A percentile compares a stretch with the other conserved stretches of the same genome.
Conservation (phyloP, 2,888 invertebrate species). For the Drosophila maculinotata region DNA sequence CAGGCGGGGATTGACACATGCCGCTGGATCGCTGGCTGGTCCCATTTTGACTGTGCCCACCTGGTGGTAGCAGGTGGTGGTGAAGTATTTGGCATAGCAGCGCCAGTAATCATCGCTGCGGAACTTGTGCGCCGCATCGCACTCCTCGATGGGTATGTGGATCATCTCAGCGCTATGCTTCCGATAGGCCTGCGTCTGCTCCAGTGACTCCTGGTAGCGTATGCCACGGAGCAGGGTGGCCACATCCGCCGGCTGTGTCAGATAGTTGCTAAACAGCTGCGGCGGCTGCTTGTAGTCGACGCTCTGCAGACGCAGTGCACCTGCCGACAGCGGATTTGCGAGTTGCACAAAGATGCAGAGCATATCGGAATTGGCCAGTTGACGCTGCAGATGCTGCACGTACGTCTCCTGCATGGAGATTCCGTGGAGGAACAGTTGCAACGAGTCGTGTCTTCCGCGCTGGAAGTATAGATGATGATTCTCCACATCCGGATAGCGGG, state of each 20-base stretch:
- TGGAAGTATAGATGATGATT: conserved; percentile 84
- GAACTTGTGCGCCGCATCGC: conserved; percentile 64
- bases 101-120: conserved; percentile 87
- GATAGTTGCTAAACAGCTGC: conserved; percentile 88
- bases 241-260: conserved; percentile 87
- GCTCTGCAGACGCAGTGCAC: conserved; percentile 86
- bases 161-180: conserved; percentile 75
- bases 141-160: conserved; percentile 68
- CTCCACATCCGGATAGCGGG: conserved; percentile 87
- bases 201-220: conserved; percentile 81
- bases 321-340: conserved; percentile 86
- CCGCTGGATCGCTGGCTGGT: conserved; percentile 86
- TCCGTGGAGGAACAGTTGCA: conserved; percentile 36
- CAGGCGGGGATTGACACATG: conserved; percentile 89
- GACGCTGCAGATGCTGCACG: conserved; percentile 18
- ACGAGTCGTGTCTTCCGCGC: conserved; percentile 47
- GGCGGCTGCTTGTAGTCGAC: conserved; percentile 87
- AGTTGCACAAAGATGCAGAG: conserved; percentile 84
- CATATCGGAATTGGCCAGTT: conserved; percentile 64
- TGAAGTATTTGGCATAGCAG: conserved; percentile 89
- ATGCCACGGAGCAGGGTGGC: conserved; percentile 86
- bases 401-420: conserved; percentile 51
- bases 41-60: conserved; percentile 91
- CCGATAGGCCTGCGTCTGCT: conserved; percentile 84
- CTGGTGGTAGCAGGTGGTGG: conserved; percentile 89